Conservation (phyloP, 2,888 invertebrate species). For the Eudemis profundana region DNA sequence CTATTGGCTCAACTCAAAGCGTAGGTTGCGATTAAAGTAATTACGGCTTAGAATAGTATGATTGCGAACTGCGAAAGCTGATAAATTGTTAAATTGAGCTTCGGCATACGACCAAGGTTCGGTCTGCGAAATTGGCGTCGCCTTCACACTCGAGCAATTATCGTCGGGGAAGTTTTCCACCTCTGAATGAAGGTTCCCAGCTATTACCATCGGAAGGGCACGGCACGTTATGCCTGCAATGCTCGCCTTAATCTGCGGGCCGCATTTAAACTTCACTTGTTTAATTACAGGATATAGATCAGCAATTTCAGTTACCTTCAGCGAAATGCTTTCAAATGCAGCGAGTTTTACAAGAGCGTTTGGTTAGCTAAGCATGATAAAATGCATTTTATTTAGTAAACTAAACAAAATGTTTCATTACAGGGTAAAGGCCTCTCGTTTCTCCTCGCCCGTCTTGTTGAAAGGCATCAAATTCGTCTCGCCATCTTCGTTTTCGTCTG, state of each 20-base stretch:
- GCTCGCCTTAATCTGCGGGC: conserved; percentile 36
- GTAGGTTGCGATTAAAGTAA: conserved; percentile 51
- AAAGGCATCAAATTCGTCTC: conserved; percentile 7
- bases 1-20: conserved; percentile 32
- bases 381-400: conserved; percentile 1
- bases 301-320: conserved; percentile 22
- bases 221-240: conserved; percentile 43
- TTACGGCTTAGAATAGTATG: conserved; percentile 53
- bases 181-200: conserved; percentile 62
- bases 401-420: neutral
- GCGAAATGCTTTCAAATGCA: neutral
- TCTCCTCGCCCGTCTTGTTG: neutral
- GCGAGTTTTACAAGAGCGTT: neutral
- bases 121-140: conserved; percentile 60
- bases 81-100: conserved; percentile 70
- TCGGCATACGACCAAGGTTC: conserved; percentile 50
- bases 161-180: conserved; percentile 72
- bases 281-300: conserved; percentile 42
- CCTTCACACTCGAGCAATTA: conserved; percentile 77
- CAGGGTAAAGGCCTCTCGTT: neutral
- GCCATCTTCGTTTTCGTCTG: neutral
- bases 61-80: conserved; percentile 49
- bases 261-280: conserved; percentile 39
- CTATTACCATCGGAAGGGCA: conserved; percentile 57
- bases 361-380: neutral